A percentile compares a stretch with the other conserved stretches of the same genome.
Conservation (phyloP, 2,113 vertebrate species). For the Amazona vittata region DNA sequence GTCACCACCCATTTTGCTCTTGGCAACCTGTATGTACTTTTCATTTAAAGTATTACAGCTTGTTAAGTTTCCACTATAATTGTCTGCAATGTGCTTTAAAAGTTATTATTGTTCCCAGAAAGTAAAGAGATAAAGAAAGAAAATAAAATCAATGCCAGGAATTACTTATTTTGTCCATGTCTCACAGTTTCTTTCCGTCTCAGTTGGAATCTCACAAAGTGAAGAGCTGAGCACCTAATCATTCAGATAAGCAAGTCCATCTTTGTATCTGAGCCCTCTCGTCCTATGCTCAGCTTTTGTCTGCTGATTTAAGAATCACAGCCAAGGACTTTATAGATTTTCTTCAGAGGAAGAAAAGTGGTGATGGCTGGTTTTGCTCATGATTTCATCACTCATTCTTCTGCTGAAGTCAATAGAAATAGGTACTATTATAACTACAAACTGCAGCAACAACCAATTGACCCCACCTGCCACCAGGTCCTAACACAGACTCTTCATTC, state of each 20-base stretch:
- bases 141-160: neutral
- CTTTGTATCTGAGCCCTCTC: neutral
- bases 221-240: neutral
- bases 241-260: neutral
- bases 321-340: neutral
- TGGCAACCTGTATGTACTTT: neutral
- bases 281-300: neutral
- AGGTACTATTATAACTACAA: neutral
- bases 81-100: neutral
- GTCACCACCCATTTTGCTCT: neutral
- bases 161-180: neutral
- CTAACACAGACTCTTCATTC: neutral
- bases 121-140: neutral
- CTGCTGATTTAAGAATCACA: conserved; percentile 13
- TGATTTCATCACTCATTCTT: neutral
- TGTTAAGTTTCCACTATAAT: neutral
- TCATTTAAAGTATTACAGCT: neutral
- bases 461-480: neutral
- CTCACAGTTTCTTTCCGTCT: neutral
- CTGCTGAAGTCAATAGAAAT: neutral
- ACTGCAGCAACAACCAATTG: neutral
- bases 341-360: neutral
- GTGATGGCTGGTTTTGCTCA: neutral
- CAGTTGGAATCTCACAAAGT: neutral
- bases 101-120: neutral